Evolutionary conservation across 2,113 vertebrate species (phyloP).

Genomic region (Stigmatopora argus): DNA sequence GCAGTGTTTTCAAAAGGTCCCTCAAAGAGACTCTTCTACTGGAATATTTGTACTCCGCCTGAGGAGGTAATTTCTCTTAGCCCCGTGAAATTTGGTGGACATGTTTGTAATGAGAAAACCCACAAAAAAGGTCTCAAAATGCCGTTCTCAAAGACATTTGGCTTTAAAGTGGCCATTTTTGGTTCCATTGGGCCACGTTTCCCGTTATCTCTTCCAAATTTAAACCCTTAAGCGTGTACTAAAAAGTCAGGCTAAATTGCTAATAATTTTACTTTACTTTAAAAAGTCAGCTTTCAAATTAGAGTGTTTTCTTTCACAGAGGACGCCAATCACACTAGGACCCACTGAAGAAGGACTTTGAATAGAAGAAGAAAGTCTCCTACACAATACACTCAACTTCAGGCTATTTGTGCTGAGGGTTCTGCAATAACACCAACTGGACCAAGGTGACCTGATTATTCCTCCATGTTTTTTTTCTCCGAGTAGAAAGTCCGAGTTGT

Average conservation of each 20-base stretch:
- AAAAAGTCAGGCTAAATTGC: background rate
- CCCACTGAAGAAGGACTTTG: background rate
- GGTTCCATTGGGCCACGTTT: background rate
- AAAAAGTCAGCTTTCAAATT: background rate
- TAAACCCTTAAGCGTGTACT: background rate
- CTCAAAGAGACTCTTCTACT: background rate
- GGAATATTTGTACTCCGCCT: background rate
- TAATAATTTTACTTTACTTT: background rate
- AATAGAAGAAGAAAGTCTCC: background rate
- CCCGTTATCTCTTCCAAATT: background rate
- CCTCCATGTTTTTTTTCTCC: slow-evolving; percentile 50
- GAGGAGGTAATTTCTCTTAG: background rate
- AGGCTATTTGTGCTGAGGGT: slow-evolving; percentile 40
- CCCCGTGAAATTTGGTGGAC: background rate
- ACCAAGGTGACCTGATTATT: slow-evolving; percentile 60
- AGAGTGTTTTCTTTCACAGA: slow-evolving; percentile 53
- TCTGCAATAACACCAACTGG: slow-evolving; percentile 71
- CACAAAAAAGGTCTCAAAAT: background rate
- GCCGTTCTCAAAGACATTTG: background rate
- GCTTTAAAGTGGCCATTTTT: background rate
- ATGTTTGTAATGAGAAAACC: background rate
- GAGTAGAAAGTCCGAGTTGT: slow-evolving; percentile 8
- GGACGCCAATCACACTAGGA: slow-evolving; percentile 43
- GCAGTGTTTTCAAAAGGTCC: background rate
- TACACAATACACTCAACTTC: slow-evolving; percentile 2